Conservation (phyloP, 2,113 vertebrate species). For the Petromus typicus region DNA sequence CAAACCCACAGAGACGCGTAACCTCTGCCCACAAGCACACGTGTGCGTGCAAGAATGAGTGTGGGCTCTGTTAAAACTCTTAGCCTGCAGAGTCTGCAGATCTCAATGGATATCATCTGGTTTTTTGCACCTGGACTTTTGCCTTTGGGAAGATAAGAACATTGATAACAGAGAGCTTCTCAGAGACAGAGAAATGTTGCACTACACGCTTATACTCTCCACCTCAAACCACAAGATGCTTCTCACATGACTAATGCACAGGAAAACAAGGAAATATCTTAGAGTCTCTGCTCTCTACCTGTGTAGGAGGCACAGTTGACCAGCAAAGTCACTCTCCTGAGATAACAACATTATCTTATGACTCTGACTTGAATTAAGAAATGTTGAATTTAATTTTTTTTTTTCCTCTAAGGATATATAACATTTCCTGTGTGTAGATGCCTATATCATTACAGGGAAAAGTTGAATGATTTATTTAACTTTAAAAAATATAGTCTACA, state of each 20-base stretch:
- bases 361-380: neutral
- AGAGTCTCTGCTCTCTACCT: neutral
- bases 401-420: neutral
- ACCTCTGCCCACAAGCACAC: slow-evolving; percentile 50
- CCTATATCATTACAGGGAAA: neutral
- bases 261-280: neutral
- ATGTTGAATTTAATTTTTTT: neutral
- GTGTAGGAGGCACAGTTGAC: neutral
- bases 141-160: slow-evolving; percentile 45
- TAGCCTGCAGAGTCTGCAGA: neutral
- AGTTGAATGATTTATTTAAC: slow-evolving; percentile 74
- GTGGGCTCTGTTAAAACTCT: neutral
- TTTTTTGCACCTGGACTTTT: slow-evolving; percentile 76
- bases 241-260: neutral
- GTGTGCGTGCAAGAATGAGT: rapidly evolving
- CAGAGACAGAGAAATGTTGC: neutral
- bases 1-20: slow-evolving; percentile 61
- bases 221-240: slow-evolving; percentile 32
- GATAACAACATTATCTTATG: neutral
- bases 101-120: slow-evolving; percentile 61
- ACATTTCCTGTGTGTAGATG: neutral
- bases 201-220: neutral
- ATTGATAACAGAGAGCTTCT: slow-evolving; percentile 63
- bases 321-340: neutral
- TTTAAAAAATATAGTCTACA: slow-evolving; percentile 47